phyloP scores from a whole-genome alignment of 2,888 invertebrate species.

The Epinotia ramella region DNA sequence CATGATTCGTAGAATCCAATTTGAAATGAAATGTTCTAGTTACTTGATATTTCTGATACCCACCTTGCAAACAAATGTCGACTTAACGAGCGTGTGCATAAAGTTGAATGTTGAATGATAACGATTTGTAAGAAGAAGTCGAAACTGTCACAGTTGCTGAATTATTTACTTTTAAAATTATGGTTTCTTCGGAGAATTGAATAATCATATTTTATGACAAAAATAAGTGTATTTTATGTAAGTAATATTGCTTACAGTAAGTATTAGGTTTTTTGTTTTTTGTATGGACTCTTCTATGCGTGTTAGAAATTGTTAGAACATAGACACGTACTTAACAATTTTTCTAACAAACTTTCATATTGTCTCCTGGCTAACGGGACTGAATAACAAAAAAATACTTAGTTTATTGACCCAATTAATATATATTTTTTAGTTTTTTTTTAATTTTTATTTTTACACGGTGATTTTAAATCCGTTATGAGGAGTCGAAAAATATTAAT shows the following conservation, averaged over 20 bases:
- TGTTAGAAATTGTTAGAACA: too few relatives aligned
- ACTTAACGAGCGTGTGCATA: background rate
- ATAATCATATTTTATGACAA: constrained; percentile 43
- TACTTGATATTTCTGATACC: background rate
- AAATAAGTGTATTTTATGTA: constrained; percentile 1
- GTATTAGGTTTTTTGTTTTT: too few relatives aligned
- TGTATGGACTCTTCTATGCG: too few relatives aligned
- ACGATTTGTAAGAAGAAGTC: background rate
- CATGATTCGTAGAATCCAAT: background rate
- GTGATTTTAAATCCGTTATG: too few relatives aligned
- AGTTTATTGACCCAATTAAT: too few relatives aligned
- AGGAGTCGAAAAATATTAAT: too few relatives aligned
- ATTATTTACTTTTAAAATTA: constrained; percentile 40
- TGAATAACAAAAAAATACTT: too few relatives aligned
- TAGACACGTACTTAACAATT: too few relatives aligned
- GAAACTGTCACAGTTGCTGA: constrained; percentile 26
- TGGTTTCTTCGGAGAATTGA: constrained; percentile 41
- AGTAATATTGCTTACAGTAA: background rate
- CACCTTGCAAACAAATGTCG: constrained; percentile 1
- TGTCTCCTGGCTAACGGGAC: too few relatives aligned
- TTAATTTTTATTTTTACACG: too few relatives aligned
- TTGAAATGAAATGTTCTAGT: background rate
- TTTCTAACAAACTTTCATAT: too few relatives aligned
- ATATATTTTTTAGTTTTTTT: too few relatives aligned
- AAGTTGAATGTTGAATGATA: background rate